Percentiles rank a stretch among this genome's conserved stretches.
Conservation (phyloP, 2,113 vertebrate genomes). For the Perca flavescens region DNA sequence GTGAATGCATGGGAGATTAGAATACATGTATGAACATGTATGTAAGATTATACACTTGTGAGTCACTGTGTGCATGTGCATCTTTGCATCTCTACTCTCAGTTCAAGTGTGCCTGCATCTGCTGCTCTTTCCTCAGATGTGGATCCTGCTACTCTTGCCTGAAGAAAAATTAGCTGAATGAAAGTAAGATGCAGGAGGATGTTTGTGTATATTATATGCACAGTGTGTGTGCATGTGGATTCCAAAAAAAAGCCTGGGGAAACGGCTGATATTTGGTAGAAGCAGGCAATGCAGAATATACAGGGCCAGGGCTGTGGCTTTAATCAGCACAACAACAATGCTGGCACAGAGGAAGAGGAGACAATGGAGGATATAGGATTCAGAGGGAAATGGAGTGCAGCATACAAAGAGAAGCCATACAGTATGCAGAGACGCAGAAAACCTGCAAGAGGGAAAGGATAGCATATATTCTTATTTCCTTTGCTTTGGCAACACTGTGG, state of each 20-base stretch:
- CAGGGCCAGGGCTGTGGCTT: neutral
- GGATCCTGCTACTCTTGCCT: neutral
- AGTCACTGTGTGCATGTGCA: neutral
- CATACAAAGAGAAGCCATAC: neutral
- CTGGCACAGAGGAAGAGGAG: conserved; percentile 18
- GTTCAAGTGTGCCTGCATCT: neutral
- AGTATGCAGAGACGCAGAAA: neutral
- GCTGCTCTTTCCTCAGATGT: neutral
- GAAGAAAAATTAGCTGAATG: conserved; percentile 3
- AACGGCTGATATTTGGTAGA: conserved; percentile 17
- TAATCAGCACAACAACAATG: conserved; percentile 20
- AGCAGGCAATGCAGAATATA: conserved; percentile 13
- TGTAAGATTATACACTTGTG: neutral
- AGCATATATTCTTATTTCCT: too few relatives aligned
- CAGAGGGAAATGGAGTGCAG: conserved; percentile 15
- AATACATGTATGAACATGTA: neutral
- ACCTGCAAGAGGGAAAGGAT: neutral
- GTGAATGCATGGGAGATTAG: neutral
- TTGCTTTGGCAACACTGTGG: neutral
- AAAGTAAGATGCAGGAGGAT: conserved; percentile 5
- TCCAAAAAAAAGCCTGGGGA: neutral
- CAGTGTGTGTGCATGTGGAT: neutral
- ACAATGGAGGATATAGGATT: conserved; percentile 23
- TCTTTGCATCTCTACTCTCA: neutral
- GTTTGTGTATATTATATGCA: conserved; percentile 1